Conservation (phyloP, 2,113 vertebrate species). For the Erythrocercus mccallii region DNA sequence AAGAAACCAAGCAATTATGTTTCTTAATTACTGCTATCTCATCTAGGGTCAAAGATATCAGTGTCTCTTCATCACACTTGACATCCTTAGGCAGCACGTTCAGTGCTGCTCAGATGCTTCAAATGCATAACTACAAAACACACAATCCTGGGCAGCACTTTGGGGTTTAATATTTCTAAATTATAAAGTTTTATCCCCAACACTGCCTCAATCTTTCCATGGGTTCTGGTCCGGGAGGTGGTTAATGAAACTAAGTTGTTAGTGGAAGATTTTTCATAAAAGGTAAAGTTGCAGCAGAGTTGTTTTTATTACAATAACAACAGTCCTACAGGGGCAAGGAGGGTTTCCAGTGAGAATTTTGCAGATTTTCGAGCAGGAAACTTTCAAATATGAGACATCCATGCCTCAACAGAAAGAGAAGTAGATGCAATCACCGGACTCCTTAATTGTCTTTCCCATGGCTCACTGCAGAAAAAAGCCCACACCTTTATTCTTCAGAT, state of each 20-base stretch:
- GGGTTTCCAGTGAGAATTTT: neutral
- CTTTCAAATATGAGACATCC: neutral
- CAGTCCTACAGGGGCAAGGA: neutral
- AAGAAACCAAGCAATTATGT: neutral
- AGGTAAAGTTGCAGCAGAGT: neutral
- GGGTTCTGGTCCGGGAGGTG: neutral
- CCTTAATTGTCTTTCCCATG: neutral
- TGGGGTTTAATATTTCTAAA: neutral
- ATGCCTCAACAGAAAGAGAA: neutral
- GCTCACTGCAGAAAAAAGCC: neutral
- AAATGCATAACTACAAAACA: neutral
- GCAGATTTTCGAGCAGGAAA: neutral
- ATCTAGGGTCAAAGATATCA: neutral
- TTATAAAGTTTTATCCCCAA: neutral
- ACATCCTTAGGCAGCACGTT: neutral
- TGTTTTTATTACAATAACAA: neutral
- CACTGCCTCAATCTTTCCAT: fast-evolving
- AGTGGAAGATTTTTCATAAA: neutral
- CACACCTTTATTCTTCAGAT: constrained; percentile 11
- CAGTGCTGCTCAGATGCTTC: neutral
- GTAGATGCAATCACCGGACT: neutral
- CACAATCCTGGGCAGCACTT: neutral
- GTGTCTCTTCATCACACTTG: neutral
- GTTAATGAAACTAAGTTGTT: neutral
- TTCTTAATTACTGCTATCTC: neutral